These are phyloP conservation scores for Smithornis capensis DNA, from an alignment of 2,113 vertebrate species.

Conservation along the genomic window DNA sequence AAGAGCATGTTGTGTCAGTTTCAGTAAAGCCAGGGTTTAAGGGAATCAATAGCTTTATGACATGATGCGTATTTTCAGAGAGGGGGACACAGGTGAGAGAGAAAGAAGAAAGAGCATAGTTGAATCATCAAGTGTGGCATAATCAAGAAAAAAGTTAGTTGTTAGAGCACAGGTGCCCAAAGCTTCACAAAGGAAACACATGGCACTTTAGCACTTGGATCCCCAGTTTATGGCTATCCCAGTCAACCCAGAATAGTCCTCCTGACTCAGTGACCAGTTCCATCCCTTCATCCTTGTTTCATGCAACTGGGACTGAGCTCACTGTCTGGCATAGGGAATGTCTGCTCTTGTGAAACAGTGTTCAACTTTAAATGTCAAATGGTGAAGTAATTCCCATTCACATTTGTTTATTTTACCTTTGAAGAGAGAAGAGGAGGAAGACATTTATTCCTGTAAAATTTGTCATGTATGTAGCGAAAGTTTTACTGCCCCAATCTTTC, in stretches of 20 bases:
- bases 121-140: rapidly evolving
- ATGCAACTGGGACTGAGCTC: neutral
- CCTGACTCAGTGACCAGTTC: neutral
- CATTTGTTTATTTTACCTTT: neutral
- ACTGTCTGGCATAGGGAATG: neutral
- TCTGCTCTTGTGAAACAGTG: neutral
- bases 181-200: neutral
- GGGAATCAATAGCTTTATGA: rapidly evolving
- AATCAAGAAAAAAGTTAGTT: neutral
- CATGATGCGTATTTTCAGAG: neutral
- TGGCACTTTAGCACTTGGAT: neutral
- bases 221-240: neutral
- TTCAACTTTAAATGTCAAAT: slow-evolving; percentile 27
- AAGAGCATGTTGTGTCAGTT: neutral
- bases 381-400: neutral
- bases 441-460: neutral
- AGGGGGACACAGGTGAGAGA: rapidly evolving
- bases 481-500: neutral
- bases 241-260: neutral
- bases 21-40: neutral
- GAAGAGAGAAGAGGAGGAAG: neutral
- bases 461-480: neutral
- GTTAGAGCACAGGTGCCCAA: neutral
- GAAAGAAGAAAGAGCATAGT: rapidly evolving
- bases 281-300: neutral